Evolutionary conservation across 2,888 invertebrate genomes (phyloP), one percentile per base, ranked within the genome.

Genomic region (Sminthurinus aureus): DNA sequence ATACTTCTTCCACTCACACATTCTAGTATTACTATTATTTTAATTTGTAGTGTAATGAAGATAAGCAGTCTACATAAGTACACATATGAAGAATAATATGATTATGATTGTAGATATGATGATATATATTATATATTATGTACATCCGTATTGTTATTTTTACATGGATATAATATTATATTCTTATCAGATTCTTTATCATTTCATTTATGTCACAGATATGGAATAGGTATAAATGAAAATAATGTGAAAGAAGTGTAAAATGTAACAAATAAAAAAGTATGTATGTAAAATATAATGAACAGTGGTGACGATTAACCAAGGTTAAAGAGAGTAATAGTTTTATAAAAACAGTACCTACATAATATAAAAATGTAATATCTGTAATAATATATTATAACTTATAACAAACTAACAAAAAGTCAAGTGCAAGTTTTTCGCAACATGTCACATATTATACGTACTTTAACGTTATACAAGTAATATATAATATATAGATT

Each of bases 1-100:
- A 58, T 79, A 79, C 80, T 80, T 80, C 80, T 80, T 80, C 52
- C 80, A 80, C 78, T 52, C 58, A 52, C 78, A 78, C 78, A 78
- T 67, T 80, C 38, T 75, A 18, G 18, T 75, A 75, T 75, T 51
- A 50, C 4, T 6, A 24, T 18, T 51, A 13, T 50, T 38, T 38
- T 38, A 38, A 4, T 38, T 38, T 38, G 38, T 38, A 38, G n/a
- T n/a, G n/a, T n/a, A n/a, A n/a, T n/a, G n/a, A n/a, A n/a, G n/a
- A n/a, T n/a, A n/a, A n/a, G 38, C 38, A 38, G 38, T 38, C 38
- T 38, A 38, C 38, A 38, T 38, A 38, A 38, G 6, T 38, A 38
- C 38, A 1, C 38, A 38, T 38, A 38, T 38, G 3, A 38, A 38
- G 38, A 38, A 38, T 38, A 38, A 38, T 6, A 38, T 38, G 38